Conservation (phyloP, 2,113 vertebrate genomes). For the Nycticebus coucang region DNA sequence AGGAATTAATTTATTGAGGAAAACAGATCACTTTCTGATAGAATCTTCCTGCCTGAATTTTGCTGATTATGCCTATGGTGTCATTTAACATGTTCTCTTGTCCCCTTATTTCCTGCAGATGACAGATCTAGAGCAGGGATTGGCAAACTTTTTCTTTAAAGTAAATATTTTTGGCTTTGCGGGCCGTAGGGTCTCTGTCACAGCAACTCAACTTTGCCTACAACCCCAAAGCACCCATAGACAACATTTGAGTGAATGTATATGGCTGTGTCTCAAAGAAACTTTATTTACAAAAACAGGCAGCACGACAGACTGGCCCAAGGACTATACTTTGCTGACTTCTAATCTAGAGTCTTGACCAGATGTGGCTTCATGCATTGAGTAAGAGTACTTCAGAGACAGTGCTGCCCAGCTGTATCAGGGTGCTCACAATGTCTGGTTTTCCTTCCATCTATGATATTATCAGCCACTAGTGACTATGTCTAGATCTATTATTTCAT, state of each 20-base stretch:
- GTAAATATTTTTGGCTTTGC: background rate
- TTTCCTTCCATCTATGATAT: background rate
- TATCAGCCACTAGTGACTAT: background rate
- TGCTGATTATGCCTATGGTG: background rate
- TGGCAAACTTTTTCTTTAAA: background rate
- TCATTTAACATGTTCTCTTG: background rate
- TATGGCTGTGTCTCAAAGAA: background rate
- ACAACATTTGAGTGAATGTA: background rate
- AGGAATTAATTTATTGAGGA: background rate
- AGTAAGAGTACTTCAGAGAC: background rate
- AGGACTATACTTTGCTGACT: background rate
- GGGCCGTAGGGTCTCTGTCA: background rate
- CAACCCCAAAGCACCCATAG: background rate
- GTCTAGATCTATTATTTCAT: background rate
- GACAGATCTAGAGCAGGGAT: background rate
- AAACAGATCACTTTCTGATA: background rate
- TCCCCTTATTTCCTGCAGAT: background rate
- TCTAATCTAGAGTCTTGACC: background rate
- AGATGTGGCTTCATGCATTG: background rate
- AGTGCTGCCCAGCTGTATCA: fast-evolving
- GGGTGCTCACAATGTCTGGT: background rate
- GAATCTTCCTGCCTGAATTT: background rate
- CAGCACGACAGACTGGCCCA: background rate
- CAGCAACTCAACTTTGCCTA: background rate
- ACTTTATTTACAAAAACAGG: background rate